Conservation (phyloP, 2,113 vertebrate species). For the Mustelus asterias region DNA sequence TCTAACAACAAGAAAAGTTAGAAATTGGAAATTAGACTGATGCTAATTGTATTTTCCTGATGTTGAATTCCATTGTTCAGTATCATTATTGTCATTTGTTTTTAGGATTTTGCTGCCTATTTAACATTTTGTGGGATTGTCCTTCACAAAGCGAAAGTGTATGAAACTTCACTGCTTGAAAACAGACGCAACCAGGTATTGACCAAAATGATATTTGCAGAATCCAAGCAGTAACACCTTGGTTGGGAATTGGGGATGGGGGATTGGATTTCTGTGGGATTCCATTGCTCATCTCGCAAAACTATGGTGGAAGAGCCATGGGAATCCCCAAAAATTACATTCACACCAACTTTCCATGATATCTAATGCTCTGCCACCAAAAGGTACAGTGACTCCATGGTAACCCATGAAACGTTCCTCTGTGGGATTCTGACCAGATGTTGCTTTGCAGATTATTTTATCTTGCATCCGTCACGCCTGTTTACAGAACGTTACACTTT, state of each 20-base stretch:
- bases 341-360: neutral
- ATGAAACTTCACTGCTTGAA: slow-evolving; percentile 88
- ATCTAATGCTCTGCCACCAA: neutral
- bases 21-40: neutral
- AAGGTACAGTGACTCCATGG: neutral
- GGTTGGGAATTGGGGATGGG: neutral
- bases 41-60: neutral
- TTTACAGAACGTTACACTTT: neutral
- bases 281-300: neutral
- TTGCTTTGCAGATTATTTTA: neutral
- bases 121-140: slow-evolving; percentile 95
- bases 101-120: slow-evolving; percentile 86
- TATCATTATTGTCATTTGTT: neutral
- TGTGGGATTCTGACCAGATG: neutral
- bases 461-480: neutral
- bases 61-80: neutral
- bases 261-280: neutral
- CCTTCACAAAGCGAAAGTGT: slow-evolving; percentile 90
- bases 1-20: neutral
- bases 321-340: neutral
- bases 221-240: neutral
- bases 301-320: neutral
- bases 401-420: neutral
- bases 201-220: neutral
- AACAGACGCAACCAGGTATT: slow-evolving; percentile 87